Conservation (phyloP, 2,888 invertebrate species). For the Sceliomorpha sp. region DNA sequence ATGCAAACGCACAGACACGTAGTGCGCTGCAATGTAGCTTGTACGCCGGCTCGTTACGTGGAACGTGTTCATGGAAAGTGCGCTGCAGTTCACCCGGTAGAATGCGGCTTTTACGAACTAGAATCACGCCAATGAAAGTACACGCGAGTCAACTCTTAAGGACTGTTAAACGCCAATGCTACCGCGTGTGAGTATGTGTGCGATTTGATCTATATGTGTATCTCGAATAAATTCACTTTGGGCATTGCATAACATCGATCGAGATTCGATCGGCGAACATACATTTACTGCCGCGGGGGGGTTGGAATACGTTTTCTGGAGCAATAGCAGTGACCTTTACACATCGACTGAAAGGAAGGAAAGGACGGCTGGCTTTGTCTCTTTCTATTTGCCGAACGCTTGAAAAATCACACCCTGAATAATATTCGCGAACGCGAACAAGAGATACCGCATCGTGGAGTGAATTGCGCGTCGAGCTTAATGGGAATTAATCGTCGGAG, state of each 20-base stretch:
- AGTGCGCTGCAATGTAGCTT: constrained; percentile 40
- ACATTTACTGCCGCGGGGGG: constrained; percentile 56
- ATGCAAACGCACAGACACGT: constrained; percentile 41
- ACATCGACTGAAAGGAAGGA: constrained; percentile 26
- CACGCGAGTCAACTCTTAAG: constrained; percentile 48
- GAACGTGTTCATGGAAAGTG: constrained; percentile 55
- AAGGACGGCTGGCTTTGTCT: constrained; percentile 21
- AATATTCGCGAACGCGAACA: constrained; percentile 15
- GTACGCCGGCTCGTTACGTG: constrained; percentile 50
- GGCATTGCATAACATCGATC: constrained; percentile 56
- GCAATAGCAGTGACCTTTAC: constrained; percentile 59
- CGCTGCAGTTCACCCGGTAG: constrained; percentile 60
- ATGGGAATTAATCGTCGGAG: constrained; percentile 47
- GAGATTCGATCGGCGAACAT: constrained; percentile 54
- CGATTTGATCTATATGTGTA: constrained; percentile 43
- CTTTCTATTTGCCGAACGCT: constrained; percentile 15
- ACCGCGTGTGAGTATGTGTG: constrained; percentile 20
- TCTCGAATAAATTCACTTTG: constrained; percentile 55
- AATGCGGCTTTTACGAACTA: constrained; percentile 64
- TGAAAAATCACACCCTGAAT: constrained; percentile 28
- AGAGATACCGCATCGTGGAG: constrained; percentile 11
- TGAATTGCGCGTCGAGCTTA: constrained; percentile 24
- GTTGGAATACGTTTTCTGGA: constrained; percentile 53
- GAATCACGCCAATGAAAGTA: constrained; percentile 69
- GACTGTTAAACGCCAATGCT: constrained; percentile 41